Percentiles rank a stretch among this genome's conserved stretches.
Evolutionary conservation across 2,888 invertebrate genomes (phyloP).

Genomic region (Limulus polyphemus): DNA sequence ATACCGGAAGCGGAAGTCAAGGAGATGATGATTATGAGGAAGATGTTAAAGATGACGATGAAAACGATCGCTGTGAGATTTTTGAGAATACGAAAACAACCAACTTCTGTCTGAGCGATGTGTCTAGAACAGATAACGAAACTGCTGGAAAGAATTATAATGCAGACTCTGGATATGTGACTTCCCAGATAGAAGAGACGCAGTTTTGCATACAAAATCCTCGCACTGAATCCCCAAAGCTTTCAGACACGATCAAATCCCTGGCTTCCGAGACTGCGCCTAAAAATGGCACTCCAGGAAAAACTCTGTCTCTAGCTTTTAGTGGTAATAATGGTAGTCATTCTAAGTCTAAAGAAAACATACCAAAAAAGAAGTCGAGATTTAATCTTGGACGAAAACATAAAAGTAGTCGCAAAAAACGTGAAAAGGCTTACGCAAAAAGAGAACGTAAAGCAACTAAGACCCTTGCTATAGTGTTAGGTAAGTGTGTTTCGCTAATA

Average conservation of each 20-base stretch:
- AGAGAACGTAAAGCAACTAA: constrained; percentile 97
- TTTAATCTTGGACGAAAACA: constrained; percentile 47
- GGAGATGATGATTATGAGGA: constrained; percentile 33
- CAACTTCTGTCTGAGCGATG: constrained; percentile 74
- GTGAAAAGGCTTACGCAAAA: constrained; percentile 83
- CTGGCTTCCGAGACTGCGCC: no score
- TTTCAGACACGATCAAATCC: not conserved
- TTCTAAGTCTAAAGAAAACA: no score
- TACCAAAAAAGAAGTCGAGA: constrained; percentile 25
- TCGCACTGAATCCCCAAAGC: not conserved
- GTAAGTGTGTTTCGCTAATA: constrained; percentile 45
- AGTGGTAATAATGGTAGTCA: no score
- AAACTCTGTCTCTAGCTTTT: no score
- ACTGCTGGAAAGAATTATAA: constrained; percentile 44
- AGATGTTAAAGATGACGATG: constrained; percentile 29
- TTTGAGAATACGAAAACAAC: constrained; percentile 46
- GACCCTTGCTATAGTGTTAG: constrained; percentile 93
- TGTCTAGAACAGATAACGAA: constrained; percentile 10
- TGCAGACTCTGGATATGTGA: constrained; percentile 70
- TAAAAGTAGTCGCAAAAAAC: constrained; percentile 86
- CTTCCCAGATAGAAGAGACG: constrained; percentile 47
- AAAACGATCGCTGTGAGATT: constrained; percentile 28
- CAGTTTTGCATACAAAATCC: constrained; percentile 4
- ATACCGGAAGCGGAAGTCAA: constrained; percentile 1
- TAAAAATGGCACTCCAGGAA: no score